Percentiles rank a stretch among this genome's conserved stretches.
phyloP scores from a whole-genome alignment of 2,888 invertebrate species.

The Eucera pruinosa region DNA sequence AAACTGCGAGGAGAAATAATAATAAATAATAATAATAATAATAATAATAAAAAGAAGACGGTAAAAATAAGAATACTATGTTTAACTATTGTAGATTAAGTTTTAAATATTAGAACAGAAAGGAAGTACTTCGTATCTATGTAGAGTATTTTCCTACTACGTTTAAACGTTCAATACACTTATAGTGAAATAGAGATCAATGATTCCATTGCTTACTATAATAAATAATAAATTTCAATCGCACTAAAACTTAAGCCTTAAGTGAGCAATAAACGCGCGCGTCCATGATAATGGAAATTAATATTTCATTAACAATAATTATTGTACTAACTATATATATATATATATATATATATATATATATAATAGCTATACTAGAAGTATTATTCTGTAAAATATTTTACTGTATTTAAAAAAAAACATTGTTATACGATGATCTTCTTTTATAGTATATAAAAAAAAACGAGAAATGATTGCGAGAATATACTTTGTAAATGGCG shows the following conservation, averaged over 20 bases:
- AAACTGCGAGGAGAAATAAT: not conserved
- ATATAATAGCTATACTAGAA: not conserved
- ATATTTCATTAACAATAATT: not conserved
- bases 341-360: too few relatives aligned
- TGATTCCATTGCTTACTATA: not conserved
- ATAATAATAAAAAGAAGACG: not conserved
- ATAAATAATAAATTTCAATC: conserved; percentile 8
- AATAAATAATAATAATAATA: too few relatives aligned
- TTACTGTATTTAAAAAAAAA: not conserved
- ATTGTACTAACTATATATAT: not conserved
- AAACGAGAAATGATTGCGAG: too few relatives aligned
- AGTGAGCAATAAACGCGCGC: not conserved
- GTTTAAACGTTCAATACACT: not conserved
- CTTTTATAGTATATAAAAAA: too few relatives aligned
- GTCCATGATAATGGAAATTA: not conserved
- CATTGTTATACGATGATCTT: too few relatives aligned
- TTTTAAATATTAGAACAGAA: not conserved
- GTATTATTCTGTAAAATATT: conserved; percentile 6
- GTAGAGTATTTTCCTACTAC: not conserved
- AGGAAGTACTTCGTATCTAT: not conserved
- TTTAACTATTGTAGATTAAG: not conserved
- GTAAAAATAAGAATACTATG: not conserved
- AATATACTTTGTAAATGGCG: too few relatives aligned
- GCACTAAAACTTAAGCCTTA: not conserved
- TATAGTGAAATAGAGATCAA: conserved; percentile 8